Base-by-base conservation (phyloP, 2,113 vertebrate species). In the Oryzias curvinotus region DNA sequence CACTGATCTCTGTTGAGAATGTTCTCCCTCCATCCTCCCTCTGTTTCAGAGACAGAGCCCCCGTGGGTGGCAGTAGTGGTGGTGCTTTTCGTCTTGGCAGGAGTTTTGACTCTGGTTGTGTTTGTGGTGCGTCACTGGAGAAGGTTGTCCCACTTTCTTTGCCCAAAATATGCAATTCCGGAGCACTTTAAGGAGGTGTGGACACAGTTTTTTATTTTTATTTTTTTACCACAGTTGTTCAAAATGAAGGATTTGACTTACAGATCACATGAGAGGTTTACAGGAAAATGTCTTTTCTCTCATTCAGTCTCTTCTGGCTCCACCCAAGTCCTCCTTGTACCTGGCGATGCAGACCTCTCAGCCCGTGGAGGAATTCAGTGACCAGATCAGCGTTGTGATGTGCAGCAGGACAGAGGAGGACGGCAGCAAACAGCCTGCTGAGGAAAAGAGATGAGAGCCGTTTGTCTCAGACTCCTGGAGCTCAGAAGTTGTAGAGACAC, bases 131-230 rank as follows among this genome's bases (percentile, higher is more conserved):
- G 73, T 47, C 65, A 71, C 26, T 60, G 75, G 42, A 84, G 69
- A 53, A 71, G 3, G 14, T 77, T 80, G 6, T 75, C 74, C 52
- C 8, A 71, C 43, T 71, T 85, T 26, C 28, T 91, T 5, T 80
- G 58, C 58, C 89, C 89, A 4, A 61, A 71, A 12, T 71, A 77
- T 16, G 43, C 73, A 1, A 67, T 91, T 23, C 84, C 87, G 0
- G 42, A 75, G 23, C 66, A 87, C 59, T 75, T 90, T 10, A 52
- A 82, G 65, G 46, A 85, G 82, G 89, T 91, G 26, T 28, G 26
- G 26, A 28, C 4, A 28, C 26, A 28, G 26, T 28, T 28, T 23
- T 8, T 8, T 8, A 12, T 8, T 36, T 12, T 12, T 10, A 10
- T 8, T 36, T 36, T 36, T 36, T 10, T 7, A 8, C 7, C 36